Conservation (phyloP, 2,888 invertebrate genomes). For the Trypoxylon attenuatum region DNA sequence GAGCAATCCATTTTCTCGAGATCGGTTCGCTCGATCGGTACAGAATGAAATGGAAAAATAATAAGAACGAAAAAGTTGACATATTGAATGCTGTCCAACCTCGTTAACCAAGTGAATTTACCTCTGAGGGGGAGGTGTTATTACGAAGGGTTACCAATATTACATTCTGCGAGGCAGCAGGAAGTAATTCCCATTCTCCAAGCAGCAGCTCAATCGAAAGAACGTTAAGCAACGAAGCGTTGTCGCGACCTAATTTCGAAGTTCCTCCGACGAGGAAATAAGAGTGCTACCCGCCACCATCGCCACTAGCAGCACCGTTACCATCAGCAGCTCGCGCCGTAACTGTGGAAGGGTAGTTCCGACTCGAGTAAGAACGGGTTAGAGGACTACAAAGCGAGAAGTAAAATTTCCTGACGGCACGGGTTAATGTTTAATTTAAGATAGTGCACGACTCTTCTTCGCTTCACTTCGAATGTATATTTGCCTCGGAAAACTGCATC, state of each 20-base stretch:
- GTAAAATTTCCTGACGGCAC: conserved; percentile 60
- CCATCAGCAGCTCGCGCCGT: no score
- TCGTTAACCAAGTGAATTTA: no score
- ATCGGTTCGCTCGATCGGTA: no score
- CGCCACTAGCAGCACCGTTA: no score
- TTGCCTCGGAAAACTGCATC: neutral
- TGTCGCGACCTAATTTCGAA: conserved; percentile 40
- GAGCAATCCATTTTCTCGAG: no score
- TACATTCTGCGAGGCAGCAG: no score
- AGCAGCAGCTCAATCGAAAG: conserved; percentile 28
- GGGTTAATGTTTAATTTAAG: conserved; percentile 70
- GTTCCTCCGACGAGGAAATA: conserved; percentile 40
- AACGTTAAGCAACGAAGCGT: conserved; percentile 21
- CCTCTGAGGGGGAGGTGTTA: no score
- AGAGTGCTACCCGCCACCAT: conserved; percentile 16
- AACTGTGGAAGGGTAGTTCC: conserved; percentile 2
- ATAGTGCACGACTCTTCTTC: conserved; percentile 55
- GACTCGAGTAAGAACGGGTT: conserved; percentile 2
- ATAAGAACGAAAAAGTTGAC: no score
- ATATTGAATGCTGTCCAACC: no score
- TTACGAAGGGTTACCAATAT: no score
- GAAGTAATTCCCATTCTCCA: no score
- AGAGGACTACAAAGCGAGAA: conserved; percentile 59
- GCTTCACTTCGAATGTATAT: neutral
- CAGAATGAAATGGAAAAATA: no score